Percentiles rank a stretch among this genome's conserved stretches.
phyloP scores from a whole-genome alignment of 2,797 vertebrate species.

The Sciurus vulgaris region DNA sequence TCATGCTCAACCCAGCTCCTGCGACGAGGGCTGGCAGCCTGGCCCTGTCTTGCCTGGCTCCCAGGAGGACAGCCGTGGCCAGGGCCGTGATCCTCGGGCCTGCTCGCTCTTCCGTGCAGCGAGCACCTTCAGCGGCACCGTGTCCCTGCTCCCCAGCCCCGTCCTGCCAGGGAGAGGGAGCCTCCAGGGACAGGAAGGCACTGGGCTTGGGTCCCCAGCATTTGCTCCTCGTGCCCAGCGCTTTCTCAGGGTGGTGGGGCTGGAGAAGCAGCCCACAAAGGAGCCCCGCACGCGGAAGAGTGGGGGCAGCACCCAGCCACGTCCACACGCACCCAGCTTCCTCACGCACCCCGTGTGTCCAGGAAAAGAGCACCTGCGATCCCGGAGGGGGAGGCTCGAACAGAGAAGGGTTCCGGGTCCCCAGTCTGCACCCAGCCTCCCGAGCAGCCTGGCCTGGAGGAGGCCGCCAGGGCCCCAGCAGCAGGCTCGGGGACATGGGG shows the following conservation, averaged over 20 bases:
- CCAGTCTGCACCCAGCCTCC: not conserved
- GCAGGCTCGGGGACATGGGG: too few relatives aligned
- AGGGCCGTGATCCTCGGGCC: too few relatives aligned
- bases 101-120: too few relatives aligned
- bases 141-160: not conserved
- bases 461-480: too few relatives aligned
- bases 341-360: not conserved
- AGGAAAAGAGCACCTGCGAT: too few relatives aligned
- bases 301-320: not conserved
- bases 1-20: too few relatives aligned
- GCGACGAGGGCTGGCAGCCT: too few relatives aligned
- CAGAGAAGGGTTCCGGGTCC: not conserved
- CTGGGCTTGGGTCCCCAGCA: not conserved
- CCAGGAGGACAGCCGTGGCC: too few relatives aligned
- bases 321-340: not conserved
- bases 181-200: not conserved
- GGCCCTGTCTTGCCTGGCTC: too few relatives aligned
- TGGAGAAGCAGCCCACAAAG: too few relatives aligned
- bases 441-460: not conserved
- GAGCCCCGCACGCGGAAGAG: rapidly evolving
- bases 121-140: too few relatives aligned
- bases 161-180: too few relatives aligned
- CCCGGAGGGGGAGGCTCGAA: not conserved
- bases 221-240: rapidly evolving
- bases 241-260: not conserved